Evolutionary conservation across 1,140 invertebrate species (phyloP).

Genomic region (Wiebesia pumilae): DNA sequence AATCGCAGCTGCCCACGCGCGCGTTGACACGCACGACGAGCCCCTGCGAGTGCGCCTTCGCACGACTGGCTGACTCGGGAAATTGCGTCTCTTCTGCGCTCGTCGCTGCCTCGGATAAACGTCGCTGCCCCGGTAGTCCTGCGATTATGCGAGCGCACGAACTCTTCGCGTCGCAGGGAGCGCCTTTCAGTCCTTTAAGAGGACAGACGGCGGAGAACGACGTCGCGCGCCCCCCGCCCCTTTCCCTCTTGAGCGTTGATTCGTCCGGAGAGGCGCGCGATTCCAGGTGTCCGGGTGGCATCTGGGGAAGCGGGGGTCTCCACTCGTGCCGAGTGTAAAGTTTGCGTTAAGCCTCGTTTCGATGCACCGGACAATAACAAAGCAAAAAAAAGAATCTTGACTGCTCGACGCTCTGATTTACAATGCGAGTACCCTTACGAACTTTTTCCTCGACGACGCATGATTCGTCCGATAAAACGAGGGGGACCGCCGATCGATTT

Average conservation of each 20-base stretch:
- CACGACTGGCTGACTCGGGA: constrained; percentile 46
- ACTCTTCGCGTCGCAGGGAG: not conserved
- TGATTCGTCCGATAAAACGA: not conserved
- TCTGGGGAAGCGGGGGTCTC: too few species aligned
- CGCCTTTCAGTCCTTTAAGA: too few species aligned
- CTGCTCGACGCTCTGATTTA: not conserved
- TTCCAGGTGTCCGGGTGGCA: not conserved
- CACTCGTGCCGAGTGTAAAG: not conserved
- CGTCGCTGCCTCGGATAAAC: constrained; percentile 1
- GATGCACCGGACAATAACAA: too few species aligned
- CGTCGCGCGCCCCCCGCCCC: too few species aligned
- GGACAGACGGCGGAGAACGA: too few species aligned
- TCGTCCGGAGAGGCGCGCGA: too few species aligned
- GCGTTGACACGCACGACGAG: not conserved
- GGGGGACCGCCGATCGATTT: too few species aligned
- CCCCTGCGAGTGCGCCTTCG: not conserved
- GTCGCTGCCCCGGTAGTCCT: not conserved
- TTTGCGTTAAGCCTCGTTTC: not conserved
- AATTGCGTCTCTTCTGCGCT: not conserved
- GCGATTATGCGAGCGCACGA: constrained; percentile 1
- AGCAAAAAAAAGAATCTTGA: too few species aligned
- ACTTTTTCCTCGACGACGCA: not conserved
- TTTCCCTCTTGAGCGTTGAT: too few species aligned
- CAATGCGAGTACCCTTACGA: not conserved
- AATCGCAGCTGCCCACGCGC: constrained; percentile 13